These are phyloP conservation scores for Lethenteron camtschaticum DNA, from an alignment of 2,113 vertebrate genomes.

Conservation along the genomic window DNA sequence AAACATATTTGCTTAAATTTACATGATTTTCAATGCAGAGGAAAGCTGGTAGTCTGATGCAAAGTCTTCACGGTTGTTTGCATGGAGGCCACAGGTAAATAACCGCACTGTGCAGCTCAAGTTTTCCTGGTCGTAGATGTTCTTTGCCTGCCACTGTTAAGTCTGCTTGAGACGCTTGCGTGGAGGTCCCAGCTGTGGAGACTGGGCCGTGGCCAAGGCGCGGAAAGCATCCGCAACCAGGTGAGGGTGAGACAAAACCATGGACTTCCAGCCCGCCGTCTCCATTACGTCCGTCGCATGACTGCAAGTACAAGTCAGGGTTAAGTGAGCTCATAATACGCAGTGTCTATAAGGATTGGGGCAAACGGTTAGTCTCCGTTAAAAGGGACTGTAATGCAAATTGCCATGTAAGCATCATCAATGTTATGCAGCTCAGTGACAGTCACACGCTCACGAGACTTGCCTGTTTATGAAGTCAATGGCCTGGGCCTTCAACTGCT, in stretches of 20 bases:
- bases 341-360: no score
- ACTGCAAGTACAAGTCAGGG: constrained; percentile 18
- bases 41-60: no score
- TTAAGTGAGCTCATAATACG: background rate
- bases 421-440: no score
- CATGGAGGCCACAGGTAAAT: no score
- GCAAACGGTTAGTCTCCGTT: no score
- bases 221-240: constrained; percentile 90
- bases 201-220: constrained; percentile 82
- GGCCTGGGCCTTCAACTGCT: constrained; percentile 58
- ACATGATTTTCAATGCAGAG: no score
- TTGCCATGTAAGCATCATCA: no score
- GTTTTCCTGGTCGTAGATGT: no score
- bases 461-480: constrained; percentile 80
- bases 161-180: constrained; percentile 97
- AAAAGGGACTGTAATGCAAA: no score
- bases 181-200: constrained; percentile 80
- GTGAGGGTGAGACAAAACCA: constrained; percentile 86
- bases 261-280: constrained; percentile 90
- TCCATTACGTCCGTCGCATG: constrained; percentile 87
- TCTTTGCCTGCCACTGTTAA: constrained; percentile 20
- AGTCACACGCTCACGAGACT: constrained; percentile 12
- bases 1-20: no score
- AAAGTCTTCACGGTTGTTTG: no score
- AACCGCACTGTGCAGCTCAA: no score